Evolutionary conservation across 2,888 invertebrate genomes (phyloP), one percentile per base, ranked within the genome.

Genomic region (Ferdinandea cuprea): DNA sequence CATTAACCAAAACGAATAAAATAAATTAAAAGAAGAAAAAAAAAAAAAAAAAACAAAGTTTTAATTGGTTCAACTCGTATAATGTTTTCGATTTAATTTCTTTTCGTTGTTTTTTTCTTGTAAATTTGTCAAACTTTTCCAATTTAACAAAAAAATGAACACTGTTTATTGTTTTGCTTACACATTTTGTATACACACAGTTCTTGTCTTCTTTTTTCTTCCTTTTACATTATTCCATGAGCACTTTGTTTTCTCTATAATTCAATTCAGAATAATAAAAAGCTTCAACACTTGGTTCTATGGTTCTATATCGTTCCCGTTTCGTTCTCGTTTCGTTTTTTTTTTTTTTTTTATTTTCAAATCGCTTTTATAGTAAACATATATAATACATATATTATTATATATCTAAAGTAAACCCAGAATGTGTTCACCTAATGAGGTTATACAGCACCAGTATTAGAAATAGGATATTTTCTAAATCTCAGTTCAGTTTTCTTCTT

Each of bases 351-450:
- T n/a, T n/a, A n/a, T n/a, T 61, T 65, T 59, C 58, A 69, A 78
- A 30, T 58, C 61, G 80, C 80, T 80, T 80, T 69, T 69, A 40
- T 40, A 63, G 68, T 40, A 40, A 15, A 7, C 7, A 40, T 40
- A n/a, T n/a, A n/a, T n/a, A n/a, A n/a, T n/a, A n/a, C n/a, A n/a
- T n/a, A n/a, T n/a, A n/a, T n/a, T n/a, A n/a, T n/a, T n/a, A n/a
- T n/a, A n/a, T 13, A 30, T 44, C 30, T 63, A 40, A 59, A 77
- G 4, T 50, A 40, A 81, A 81, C 48, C 59, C 77, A 83, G 77
- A 83, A 78, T 83, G 61, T 78, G 61, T 78, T 78, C 78, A 83
- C 83, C 83, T 83, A 73, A 83, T 83, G 83, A 73, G 83, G 83
- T 83, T 83, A 83, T 83, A 83, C 83, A 83, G 83, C 83, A 83